These are phyloP conservation scores for Chironomus tepperi DNA, from an alignment of 1,140 invertebrate genomes.

Conservation along the genomic window DNA sequence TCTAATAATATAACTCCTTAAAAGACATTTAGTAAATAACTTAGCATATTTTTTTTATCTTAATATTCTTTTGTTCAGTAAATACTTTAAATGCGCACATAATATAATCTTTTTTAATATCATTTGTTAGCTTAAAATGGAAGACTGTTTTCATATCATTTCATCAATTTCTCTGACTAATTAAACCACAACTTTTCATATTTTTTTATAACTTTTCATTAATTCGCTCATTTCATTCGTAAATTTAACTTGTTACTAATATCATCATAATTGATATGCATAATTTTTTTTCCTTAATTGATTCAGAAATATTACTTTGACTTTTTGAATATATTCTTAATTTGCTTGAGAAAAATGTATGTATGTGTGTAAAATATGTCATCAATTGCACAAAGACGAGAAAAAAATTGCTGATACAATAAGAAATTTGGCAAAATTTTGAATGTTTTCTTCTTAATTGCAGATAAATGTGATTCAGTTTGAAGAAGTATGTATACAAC, in stretches of 20 bases:
- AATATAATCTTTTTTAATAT: background rate
- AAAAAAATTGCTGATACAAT: constrained; percentile 9
- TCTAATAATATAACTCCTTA: background rate
- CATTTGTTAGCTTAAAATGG: constrained; percentile 19
- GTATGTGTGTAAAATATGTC: background rate
- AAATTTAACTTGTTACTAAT: background rate
- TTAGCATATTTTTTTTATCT: background rate
- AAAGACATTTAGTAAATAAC: constrained; percentile 14
- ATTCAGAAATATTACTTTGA: background rate
- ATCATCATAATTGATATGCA: constrained; percentile 3
- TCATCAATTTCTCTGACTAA: constrained; percentile 4
- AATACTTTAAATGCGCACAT: constrained; percentile 12
- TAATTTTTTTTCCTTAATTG: background rate
- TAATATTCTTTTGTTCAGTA: background rate
- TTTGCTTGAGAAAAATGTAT: background rate
- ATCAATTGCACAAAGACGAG: background rate
- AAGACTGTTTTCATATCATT: constrained; percentile 23
- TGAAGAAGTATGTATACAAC: no score
- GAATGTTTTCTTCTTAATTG: background rate
- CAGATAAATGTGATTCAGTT: no score
- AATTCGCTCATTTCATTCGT: background rate
- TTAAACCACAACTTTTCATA: background rate
- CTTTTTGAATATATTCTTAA: background rate
- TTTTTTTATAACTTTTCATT: background rate
- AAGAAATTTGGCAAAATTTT: constrained; percentile 11